Conservation (phyloP, 2,888 invertebrate genomes). For the Myopa testacea region DNA sequence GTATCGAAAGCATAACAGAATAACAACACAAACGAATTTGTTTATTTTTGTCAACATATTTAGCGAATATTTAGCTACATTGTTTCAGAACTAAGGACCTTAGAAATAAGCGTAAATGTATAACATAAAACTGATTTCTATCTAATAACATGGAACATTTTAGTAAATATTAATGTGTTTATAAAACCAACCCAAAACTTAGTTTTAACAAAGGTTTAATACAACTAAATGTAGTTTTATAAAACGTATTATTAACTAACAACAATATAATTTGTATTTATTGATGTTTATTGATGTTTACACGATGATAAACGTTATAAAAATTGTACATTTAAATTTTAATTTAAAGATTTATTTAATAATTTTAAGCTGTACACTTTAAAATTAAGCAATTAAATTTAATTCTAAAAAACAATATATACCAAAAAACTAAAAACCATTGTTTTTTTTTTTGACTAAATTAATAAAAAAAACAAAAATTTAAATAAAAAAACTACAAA, state of each 20-base stretch:
- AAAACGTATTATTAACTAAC: neutral
- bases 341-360: neutral
- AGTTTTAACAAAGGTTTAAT: neutral
- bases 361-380: neutral
- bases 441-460: constrained; percentile 15
- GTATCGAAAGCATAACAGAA: too few relatives aligned
- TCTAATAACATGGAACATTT: too few relatives aligned
- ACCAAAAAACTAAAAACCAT: neutral
- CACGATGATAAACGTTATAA: neutral
- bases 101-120: too few relatives aligned
- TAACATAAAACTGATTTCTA: too few relatives aligned
- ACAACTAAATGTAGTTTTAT: neutral
- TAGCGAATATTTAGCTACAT: too few relatives aligned
- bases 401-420: neutral
- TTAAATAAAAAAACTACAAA: constrained; percentile 24
- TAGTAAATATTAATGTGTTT: too few relatives aligned
- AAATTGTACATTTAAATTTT: neutral
- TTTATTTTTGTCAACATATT: too few relatives aligned
- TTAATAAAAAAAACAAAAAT: constrained; percentile 17
- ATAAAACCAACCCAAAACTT: too few relatives aligned
- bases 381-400: constrained; percentile 9
- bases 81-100: too few relatives aligned
- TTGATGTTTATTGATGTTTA: neutral
- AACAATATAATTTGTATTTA: neutral
- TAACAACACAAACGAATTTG: too few relatives aligned